A percentile compares a stretch with the other conserved stretches of the same genome.
These are phyloP conservation scores for Pterocles gutturalis DNA, from an alignment of 2,113 vertebrate genomes.

Conservation along the genomic window DNA sequence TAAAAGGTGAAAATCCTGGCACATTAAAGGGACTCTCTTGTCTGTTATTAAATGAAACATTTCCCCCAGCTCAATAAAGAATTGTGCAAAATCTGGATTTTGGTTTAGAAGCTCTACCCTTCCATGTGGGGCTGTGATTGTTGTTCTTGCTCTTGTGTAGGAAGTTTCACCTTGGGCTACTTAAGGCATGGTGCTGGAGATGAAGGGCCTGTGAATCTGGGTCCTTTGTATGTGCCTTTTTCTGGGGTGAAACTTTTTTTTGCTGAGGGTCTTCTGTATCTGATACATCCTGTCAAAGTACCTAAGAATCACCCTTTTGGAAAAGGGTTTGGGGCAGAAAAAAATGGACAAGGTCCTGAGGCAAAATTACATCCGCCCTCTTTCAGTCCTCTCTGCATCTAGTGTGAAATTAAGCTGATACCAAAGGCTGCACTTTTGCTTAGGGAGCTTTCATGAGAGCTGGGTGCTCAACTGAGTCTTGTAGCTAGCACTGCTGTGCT, in stretches of 20 bases:
- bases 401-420: neutral
- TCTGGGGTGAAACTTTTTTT: neutral
- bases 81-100: neutral
- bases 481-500: neutral
- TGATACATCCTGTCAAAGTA: neutral
- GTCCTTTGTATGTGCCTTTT: neutral
- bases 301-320: neutral
- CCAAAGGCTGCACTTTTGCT: neutral
- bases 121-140: rapidly evolving
- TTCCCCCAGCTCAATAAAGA: neutral
- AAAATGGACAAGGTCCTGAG: rapidly evolving
- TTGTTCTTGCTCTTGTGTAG: neutral
- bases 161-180: neutral
- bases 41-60: neutral
- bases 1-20: conserved; percentile 1
- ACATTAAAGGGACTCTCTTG: neutral
- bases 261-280: neutral
- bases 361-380: neutral
- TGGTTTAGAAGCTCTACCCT: neutral
- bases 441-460: neutral
- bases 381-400: neutral
- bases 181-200: neutral
- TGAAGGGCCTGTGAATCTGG: neutral
- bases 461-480: neutral
- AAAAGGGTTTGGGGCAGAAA: neutral